Evolutionary conservation across 2,888 invertebrate species (phyloP).

Genomic region (Protodeltote pygarga): DNA sequence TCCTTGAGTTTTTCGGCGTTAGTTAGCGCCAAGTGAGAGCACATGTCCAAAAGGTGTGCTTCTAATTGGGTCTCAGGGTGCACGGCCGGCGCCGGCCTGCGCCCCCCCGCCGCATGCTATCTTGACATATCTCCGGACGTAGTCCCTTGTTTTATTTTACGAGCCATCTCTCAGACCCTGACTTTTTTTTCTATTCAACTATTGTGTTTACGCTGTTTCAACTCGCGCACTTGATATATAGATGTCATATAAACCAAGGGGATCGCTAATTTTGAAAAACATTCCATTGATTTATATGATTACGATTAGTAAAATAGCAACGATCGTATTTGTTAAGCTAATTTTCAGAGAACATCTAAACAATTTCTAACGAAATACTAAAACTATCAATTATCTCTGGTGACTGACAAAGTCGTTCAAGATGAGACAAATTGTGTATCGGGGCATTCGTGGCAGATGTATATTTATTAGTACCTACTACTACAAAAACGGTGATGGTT

Average conservation of each 20-base stretch:
- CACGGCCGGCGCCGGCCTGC: slow-evolving; percentile 71
- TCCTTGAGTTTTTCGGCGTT: slow-evolving; percentile 75
- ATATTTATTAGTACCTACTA: slow-evolving; percentile 6
- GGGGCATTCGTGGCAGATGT: neutral
- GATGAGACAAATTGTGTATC: slow-evolving; percentile 10
- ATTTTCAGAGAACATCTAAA: slow-evolving; percentile 26
- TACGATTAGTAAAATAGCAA: slow-evolving; percentile 49
- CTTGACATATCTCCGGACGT: slow-evolving; percentile 86
- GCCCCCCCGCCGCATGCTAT: slow-evolving; percentile 81
- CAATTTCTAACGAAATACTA: slow-evolving; percentile 7
- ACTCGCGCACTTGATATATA: slow-evolving; percentile 77
- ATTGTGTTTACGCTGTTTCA: slow-evolving; percentile 76
- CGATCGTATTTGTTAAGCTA: slow-evolving; percentile 24
- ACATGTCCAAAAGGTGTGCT: slow-evolving; percentile 86
- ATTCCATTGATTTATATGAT: slow-evolving; percentile 54
- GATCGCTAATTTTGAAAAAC: slow-evolving; percentile 67
- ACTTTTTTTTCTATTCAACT: slow-evolving; percentile 72
- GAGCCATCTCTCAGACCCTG: slow-evolving; percentile 79
- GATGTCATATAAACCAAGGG: slow-evolving; percentile 67
- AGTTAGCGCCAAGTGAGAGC: slow-evolving; percentile 79
- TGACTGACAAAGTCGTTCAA: slow-evolving; percentile 17
- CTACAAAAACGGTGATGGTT: slow-evolving; percentile 5
- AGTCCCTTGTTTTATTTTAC: slow-evolving; percentile 85
- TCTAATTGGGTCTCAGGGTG: slow-evolving; percentile 84
- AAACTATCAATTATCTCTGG: slow-evolving; percentile 12